A percentile compares a stretch with the other conserved stretches of the same genome.
phyloP scores from a whole-genome alignment of 2,797 vertebrate genomes.

The Sphaeramia orbicularis region DNA sequence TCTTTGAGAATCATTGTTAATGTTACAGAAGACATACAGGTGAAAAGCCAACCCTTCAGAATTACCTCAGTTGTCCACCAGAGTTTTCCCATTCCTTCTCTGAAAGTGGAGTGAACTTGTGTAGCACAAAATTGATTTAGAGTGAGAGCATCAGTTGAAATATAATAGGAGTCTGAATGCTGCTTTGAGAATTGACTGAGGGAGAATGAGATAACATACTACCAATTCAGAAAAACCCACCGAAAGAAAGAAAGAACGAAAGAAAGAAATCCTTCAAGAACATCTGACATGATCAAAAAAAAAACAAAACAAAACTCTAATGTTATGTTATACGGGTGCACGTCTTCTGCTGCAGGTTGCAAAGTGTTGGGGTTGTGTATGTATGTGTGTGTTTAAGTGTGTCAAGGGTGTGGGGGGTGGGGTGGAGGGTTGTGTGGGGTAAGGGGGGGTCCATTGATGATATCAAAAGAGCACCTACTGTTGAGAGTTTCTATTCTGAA shows the following conservation, averaged over 20 bases:
- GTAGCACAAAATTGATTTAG: conserved; percentile 58
- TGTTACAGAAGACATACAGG: conserved; percentile 30
- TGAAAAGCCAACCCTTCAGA: conserved; percentile 53
- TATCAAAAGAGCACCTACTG: conserved; percentile 75
- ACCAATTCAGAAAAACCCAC: conserved; percentile 40
- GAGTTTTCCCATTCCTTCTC: conserved; percentile 36
- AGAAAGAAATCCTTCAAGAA: conserved; percentile 45
- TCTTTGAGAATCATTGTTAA: conserved; percentile 41
- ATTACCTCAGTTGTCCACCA: conserved; percentile 40
- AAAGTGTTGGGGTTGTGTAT: conserved; percentile 22
- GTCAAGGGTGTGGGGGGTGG: too few relatives aligned
- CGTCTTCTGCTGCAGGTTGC: conserved; percentile 31
- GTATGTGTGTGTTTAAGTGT: too few relatives aligned
- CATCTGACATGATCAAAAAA: conserved; percentile 24
- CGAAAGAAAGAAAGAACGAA: conserved; percentile 32
- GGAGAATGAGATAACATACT: conserved; percentile 62
- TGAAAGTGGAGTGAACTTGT: conserved; percentile 53
- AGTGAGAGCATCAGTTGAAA: conserved; percentile 55
- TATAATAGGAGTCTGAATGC: conserved; percentile 60
- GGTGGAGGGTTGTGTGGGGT: too few relatives aligned
- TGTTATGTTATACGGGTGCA: too few relatives aligned
- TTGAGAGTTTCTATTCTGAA: conserved; percentile 73
- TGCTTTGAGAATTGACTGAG: conserved; percentile 58
- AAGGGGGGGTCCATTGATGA: conserved; percentile 65
- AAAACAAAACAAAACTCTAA: conserved; percentile 32